phyloP scores from a whole-genome alignment of 1,140 invertebrate species.

The Coboldia fuscipes region DNA sequence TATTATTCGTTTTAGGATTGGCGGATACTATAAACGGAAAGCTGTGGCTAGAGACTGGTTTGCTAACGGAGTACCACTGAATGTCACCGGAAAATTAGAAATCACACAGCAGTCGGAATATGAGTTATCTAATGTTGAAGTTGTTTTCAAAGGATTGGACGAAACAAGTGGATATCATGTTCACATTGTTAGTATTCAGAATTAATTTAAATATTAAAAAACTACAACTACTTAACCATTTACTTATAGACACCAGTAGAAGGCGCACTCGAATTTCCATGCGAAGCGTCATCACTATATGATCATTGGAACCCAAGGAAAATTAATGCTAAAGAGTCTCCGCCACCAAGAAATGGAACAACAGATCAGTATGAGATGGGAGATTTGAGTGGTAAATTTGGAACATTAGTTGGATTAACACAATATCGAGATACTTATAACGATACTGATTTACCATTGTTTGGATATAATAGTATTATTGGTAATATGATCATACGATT shows the following conservation, averaged over 20 bases:
- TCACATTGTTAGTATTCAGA: constrained; percentile 38
- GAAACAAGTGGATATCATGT: constrained; percentile 56
- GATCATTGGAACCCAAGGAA: constrained; percentile 65
- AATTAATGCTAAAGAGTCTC: constrained; percentile 34
- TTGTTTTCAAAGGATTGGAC: constrained; percentile 49
- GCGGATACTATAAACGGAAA: constrained; percentile 51
- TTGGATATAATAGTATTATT: constrained; percentile 54
- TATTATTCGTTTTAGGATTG: constrained; percentile 33
- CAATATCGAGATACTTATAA: constrained; percentile 39
- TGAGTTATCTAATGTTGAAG: constrained; percentile 56
- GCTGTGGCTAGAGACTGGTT: constrained; percentile 74
- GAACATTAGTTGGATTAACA: constrained; percentile 35
- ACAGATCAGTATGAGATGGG: constrained; percentile 76
- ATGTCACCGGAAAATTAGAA: constrained; percentile 52
- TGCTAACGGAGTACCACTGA: constrained; percentile 41
- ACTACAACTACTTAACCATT: constrained; percentile 1
- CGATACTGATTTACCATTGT: constrained; percentile 67
- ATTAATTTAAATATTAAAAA: constrained; percentile 1
- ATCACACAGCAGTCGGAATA: constrained; percentile 68
- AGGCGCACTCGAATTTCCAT: constrained; percentile 67
- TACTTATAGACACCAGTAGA: constrained; percentile 46
- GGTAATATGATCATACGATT: not conserved
- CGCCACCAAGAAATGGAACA: constrained; percentile 38
- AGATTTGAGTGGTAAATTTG: constrained; percentile 80
- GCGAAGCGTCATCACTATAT: constrained; percentile 57